Percentiles rank a stretch among this genome's conserved stretches.
Evolutionary conservation across 2,113 vertebrate genomes (phyloP).

Genomic region (Canis aureus): DNA sequence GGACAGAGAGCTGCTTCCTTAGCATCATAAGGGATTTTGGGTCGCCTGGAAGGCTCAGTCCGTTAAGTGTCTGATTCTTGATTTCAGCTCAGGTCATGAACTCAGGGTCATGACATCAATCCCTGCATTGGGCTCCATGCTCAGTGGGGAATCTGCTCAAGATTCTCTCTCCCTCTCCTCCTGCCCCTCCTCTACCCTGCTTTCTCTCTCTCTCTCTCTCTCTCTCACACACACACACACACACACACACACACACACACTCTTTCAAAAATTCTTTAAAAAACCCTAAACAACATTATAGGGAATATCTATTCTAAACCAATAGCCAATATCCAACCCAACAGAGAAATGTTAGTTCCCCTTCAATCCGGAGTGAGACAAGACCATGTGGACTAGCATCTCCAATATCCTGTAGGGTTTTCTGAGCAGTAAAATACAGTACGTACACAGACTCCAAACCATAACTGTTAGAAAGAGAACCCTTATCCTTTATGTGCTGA

Average conservation of each 20-base stretch:
- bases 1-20: neutral
- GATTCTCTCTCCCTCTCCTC: neutral
- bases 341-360: neutral
- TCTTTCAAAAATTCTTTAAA: neutral
- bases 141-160: neutral
- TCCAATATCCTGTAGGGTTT: neutral
- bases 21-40: neutral
- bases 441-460: neutral
- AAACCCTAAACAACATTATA: neutral
- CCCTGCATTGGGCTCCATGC: neutral
- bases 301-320: neutral
- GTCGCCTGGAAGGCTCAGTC: neutral
- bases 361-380: neutral
- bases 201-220: too few relatives aligned
- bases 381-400: too few relatives aligned
- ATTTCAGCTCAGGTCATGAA: neutral
- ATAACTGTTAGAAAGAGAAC: neutral
- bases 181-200: too few relatives aligned
- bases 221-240: too few relatives aligned
- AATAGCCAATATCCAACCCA: neutral
- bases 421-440: neutral
- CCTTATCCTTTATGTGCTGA: neutral
- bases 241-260: too few relatives aligned
- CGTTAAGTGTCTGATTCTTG: neutral
- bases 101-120: neutral